phyloP scores from a whole-genome alignment of 1,140 invertebrate species.

The Anoplolepis gracilipes region DNA sequence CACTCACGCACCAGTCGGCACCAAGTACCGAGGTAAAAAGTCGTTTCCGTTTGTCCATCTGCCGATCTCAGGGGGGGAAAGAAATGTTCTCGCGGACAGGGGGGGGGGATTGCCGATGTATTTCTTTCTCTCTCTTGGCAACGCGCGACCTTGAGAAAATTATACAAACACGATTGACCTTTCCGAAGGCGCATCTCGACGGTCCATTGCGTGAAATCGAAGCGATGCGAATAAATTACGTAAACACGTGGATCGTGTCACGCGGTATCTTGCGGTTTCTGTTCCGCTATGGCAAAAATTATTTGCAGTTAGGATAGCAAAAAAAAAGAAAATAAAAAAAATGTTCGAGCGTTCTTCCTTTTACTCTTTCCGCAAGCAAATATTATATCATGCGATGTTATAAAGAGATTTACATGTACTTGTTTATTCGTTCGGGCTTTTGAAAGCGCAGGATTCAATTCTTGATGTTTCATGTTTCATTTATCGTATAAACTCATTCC shows the following conservation, averaged over 20 bases:
- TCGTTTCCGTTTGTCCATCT: conserved; percentile 77
- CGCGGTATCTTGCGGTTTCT: conserved; percentile 31
- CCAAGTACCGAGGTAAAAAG: conserved; percentile 74
- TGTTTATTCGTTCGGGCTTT: neutral
- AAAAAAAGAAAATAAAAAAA: neutral
- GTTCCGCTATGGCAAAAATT: neutral
- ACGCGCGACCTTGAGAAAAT: conserved; percentile 49
- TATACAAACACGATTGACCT: neutral
- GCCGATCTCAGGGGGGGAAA: conserved; percentile 64
- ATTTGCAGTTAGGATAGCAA: neutral
- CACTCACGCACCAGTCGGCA: conserved; percentile 72
- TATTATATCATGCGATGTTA: conserved; percentile 3
- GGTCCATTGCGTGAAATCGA: conserved; percentile 13
- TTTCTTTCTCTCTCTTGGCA: conserved; percentile 17
- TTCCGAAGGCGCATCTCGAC: neutral
- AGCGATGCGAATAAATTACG: conserved; percentile 28
- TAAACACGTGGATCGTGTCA: neutral
- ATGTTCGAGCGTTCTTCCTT: neutral
- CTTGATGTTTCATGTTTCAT: conserved; percentile 1
- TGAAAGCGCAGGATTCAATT: neutral
- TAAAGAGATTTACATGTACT: neutral
- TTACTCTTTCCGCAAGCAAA: neutral
- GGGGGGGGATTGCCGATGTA: neutral
- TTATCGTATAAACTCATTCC: neutral
- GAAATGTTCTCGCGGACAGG: conserved; percentile 24